Conservation (phyloP, 2,113 vertebrate species). For the Osmerus mordax region DNA sequence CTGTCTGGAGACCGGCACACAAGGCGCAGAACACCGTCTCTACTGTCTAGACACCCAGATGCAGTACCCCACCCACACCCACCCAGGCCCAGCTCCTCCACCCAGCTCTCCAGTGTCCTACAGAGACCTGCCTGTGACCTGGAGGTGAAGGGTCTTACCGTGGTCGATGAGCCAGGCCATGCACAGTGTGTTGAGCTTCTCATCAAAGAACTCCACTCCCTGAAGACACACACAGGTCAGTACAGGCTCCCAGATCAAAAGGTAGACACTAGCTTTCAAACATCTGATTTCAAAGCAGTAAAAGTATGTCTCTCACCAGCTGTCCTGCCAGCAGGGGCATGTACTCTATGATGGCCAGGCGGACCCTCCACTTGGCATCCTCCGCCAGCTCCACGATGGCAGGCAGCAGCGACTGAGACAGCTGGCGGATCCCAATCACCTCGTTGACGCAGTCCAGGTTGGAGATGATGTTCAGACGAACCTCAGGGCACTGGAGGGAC, state of each 20-base stretch:
- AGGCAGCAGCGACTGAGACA: conserved; percentile 86
- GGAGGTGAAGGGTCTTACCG: conserved; percentile 65
- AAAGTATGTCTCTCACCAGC: conserved; percentile 72
- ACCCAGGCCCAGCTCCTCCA: too few species aligned
- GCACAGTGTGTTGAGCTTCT: conserved; percentile 89
- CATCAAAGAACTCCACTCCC: conserved; percentile 92
- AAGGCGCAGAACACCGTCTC: too few species aligned
- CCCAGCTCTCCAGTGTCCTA: too few species aligned
- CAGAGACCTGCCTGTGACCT: too few species aligned
- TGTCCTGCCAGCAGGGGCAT: conserved; percentile 89
- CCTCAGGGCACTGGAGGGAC: conserved; percentile 80
- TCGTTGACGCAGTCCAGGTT: conserved; percentile 89
- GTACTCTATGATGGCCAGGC: conserved; percentile 87
- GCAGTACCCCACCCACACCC: too few species aligned
- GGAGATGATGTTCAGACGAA: conserved; percentile 89
- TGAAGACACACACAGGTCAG: conserved; percentile 45
- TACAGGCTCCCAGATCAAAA: neutral
- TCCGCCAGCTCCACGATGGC: conserved; percentile 89
- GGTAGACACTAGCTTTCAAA: too few species aligned
- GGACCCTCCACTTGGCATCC: conserved; percentile 89
- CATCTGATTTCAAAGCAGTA: too few species aligned
- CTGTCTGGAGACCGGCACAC: too few species aligned
- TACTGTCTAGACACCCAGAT: too few species aligned
- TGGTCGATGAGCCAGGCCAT: conserved; percentile 96
- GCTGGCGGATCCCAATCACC: conserved; percentile 87